Evolutionary conservation across 2,797 vertebrate species (phyloP).

Genomic region (Parotocinclus haroldoi): DNA sequence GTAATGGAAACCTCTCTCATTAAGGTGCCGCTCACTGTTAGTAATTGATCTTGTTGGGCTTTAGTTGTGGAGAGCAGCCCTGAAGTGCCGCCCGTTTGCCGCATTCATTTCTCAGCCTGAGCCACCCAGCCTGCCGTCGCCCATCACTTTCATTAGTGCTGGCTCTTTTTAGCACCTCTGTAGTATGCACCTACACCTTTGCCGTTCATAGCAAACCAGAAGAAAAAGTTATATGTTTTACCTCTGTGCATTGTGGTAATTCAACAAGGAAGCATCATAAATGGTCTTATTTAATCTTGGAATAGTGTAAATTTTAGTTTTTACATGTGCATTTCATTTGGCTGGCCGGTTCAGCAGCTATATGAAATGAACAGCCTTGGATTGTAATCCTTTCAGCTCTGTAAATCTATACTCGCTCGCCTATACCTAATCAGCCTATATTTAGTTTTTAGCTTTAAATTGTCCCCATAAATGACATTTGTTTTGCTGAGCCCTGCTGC

Average conservation of each 20-base stretch:
- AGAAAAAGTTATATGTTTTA: slow-evolving; percentile 3
- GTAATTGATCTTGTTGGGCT: slow-evolving; percentile 77
- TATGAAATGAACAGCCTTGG: slow-evolving; percentile 30
- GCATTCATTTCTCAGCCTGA: slow-evolving; percentile 74
- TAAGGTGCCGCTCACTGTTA: slow-evolving; percentile 50
- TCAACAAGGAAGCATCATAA: background rate
- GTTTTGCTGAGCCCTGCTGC: slow-evolving; percentile 37
- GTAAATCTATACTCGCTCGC: slow-evolving; percentile 19
- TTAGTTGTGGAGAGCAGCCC: slow-evolving; percentile 59
- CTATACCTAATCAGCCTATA: slow-evolving; percentile 14
- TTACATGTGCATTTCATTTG: background rate
- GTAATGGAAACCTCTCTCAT: slow-evolving; percentile 59
- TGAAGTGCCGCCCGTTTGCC: slow-evolving; percentile 71
- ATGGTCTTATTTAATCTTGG: background rate
- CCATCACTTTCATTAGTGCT: slow-evolving; percentile 48
- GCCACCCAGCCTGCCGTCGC: slow-evolving; percentile 52
- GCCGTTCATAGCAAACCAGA: background rate
- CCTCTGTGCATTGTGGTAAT: background rate
- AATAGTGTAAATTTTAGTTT: background rate
- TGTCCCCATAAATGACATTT: slow-evolving; percentile 36
- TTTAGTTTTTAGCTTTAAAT: slow-evolving; percentile 29
- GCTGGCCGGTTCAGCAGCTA: slow-evolving; percentile 12
- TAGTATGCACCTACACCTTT: background rate
- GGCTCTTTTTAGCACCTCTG: slow-evolving; percentile 44
- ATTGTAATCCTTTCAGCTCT: slow-evolving; percentile 21